Conservation (phyloP, 2,888 invertebrate species). For the Anagyrus pseudococci region DNA sequence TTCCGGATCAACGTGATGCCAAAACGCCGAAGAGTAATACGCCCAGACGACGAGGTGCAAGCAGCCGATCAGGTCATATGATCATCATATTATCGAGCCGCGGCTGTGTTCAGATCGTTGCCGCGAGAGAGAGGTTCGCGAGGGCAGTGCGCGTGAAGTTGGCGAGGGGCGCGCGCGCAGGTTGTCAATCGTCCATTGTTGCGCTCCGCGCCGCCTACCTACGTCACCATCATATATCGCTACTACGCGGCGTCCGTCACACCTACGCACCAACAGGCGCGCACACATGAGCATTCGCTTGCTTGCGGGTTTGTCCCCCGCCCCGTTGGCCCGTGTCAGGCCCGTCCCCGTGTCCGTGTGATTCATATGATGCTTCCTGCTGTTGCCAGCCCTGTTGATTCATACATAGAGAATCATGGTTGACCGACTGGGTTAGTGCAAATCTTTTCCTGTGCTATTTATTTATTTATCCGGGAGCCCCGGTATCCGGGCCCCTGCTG, state of each 20-base stretch:
- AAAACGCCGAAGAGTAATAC: slow-evolving; percentile 21
- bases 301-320: too few relatives aligned
- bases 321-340: too few relatives aligned
- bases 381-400: slow-evolving; percentile 49
- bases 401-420: slow-evolving; percentile 64
- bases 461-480: slow-evolving; percentile 48
- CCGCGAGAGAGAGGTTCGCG: too few relatives aligned
- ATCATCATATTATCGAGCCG: slow-evolving; percentile 31
- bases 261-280: too few relatives aligned
- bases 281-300: too few relatives aligned
- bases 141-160: too few relatives aligned
- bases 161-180: too few relatives aligned
- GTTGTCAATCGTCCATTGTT: too few relatives aligned
- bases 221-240: too few relatives aligned
- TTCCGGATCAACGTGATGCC: not conserved
- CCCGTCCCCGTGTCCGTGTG: too few relatives aligned
- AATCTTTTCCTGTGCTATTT: slow-evolving; percentile 44
- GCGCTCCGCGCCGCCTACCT: too few relatives aligned
- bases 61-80: slow-evolving; percentile 37
- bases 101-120: slow-evolving; percentile 18
- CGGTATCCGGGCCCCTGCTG: slow-evolving; percentile 6
- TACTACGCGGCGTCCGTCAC: too few relatives aligned
- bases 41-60: slow-evolving; percentile 2
- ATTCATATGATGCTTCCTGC: slow-evolving; percentile 40
- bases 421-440: slow-evolving; percentile 68